These are phyloP conservation scores for Syrmaticus mikado DNA, from an alignment of 2,113 vertebrate species.

Conservation along the genomic window DNA sequence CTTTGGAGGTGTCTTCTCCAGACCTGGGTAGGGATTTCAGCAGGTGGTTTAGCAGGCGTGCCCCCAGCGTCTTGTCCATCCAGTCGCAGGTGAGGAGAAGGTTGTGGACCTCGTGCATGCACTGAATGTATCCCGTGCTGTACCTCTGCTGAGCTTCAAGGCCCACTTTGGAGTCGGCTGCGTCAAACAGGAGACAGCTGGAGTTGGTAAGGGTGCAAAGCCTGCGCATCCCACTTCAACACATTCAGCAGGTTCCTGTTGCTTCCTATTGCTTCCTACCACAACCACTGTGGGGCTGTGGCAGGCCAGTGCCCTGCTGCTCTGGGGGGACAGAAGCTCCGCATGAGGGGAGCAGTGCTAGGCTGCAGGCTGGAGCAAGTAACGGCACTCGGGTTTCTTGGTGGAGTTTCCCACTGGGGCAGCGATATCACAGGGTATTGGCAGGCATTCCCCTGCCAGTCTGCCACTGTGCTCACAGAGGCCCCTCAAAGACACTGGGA, in stretches of 20 bases:
- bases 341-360: neutral
- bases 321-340: neutral
- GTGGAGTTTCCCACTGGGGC: neutral
- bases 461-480: neutral
- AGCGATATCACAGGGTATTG: neutral
- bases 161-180: conserved; percentile 78
- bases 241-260: neutral
- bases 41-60: conserved; percentile 87
- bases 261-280: neutral
- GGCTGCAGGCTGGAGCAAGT: neutral
- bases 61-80: conserved; percentile 90
- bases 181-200: neutral
- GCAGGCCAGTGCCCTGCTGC: neutral
- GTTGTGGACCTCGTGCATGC: conserved; percentile 92
- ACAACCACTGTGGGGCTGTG: neutral
- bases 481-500: neutral
- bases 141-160: conserved; percentile 88
- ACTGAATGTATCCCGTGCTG: conserved; percentile 92
- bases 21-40: conserved; percentile 86
- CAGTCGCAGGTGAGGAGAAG: conserved; percentile 90
- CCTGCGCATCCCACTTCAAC: neutral
- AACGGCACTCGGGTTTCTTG: neutral
- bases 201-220: fast-evolving
- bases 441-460: neutral
- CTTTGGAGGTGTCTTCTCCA: conserved; percentile 60